Percentiles rank a stretch among this genome's conserved stretches.
Evolutionary conservation across 2,113 vertebrate species (phyloP).

Genomic region (Hippocampus zosterae): DNA sequence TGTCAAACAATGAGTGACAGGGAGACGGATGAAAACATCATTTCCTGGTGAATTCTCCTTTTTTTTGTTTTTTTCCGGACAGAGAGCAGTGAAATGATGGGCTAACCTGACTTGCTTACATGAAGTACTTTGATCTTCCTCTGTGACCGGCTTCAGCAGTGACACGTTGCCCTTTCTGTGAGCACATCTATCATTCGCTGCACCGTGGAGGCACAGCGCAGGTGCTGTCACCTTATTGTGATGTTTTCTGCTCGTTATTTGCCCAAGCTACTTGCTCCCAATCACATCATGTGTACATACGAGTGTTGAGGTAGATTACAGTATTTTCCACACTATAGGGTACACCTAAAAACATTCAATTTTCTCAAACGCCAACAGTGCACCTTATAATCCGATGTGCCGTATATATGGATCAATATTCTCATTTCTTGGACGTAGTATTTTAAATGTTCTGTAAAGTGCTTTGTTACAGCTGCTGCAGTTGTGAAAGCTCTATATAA

Average conservation of each 20-base stretch:
- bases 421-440: too few relatives aligned
- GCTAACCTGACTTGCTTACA: conserved; percentile 23
- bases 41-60: conserved; percentile 2
- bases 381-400: too few relatives aligned
- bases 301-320: background rate
- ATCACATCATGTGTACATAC: background rate
- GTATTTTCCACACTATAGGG: background rate
- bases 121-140: conserved; percentile 41
- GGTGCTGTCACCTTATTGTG: conserved; percentile 8
- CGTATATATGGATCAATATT: too few relatives aligned
- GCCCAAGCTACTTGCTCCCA: background rate
- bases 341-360: too few relatives aligned
- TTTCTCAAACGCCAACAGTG: too few relatives aligned
- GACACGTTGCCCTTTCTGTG: conserved; percentile 37
- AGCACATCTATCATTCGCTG: conserved; percentile 55
- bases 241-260: background rate
- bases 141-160: conserved; percentile 34
- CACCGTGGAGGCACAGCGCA: conserved; percentile 37
- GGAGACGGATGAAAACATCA: background rate
- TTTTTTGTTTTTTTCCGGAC: background rate
- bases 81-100: conserved; percentile 21
- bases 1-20: conserved; percentile 5
- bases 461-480: too few relatives aligned
- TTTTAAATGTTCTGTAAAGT: too few relatives aligned
- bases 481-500: too few relatives aligned